phyloP scores from a whole-genome alignment of 92 coral and sea anemone genomes.

The Epizoanthus fatuus region DNA sequence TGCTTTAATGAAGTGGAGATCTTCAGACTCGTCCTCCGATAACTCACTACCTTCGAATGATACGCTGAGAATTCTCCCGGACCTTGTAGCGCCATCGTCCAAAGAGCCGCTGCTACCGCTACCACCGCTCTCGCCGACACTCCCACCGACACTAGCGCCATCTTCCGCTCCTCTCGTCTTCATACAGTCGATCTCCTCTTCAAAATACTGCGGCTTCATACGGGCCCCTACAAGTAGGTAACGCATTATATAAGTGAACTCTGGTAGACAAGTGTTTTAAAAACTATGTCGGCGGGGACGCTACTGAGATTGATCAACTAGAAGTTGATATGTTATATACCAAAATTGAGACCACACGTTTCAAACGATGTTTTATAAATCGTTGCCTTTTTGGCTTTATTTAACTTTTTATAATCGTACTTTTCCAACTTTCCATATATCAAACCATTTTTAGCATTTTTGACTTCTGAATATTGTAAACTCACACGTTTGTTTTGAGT shows the following conservation, averaged over 20 bases:
- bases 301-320: too few species aligned
- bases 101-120: conserved; percentile 35
- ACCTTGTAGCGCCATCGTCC: not conserved
- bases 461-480: too few species aligned
- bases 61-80: conserved; percentile 20
- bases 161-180: conserved; percentile 14
- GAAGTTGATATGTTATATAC: too few species aligned
- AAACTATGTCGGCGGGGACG: too few species aligned
- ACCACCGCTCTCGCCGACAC: not conserved
- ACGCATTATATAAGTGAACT: not conserved
- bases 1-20: conserved; percentile 7
- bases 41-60: conserved; percentile 39
- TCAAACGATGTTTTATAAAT: too few species aligned
- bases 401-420: too few species aligned
- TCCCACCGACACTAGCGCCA: conserved; percentile 12
- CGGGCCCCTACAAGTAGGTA: not conserved
- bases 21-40: conserved; percentile 31
- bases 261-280: too few species aligned
- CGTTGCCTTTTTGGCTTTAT: too few species aligned
- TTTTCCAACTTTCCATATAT: too few species aligned
- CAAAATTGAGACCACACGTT: too few species aligned
- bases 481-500: too few species aligned
- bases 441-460: too few species aligned
- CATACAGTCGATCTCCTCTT: conserved; percentile 42
- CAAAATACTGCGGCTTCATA: conserved; percentile 33